Evolutionary conservation across 2,888 invertebrate genomes (phyloP).

Genomic region (Nudaria mundana): DNA sequence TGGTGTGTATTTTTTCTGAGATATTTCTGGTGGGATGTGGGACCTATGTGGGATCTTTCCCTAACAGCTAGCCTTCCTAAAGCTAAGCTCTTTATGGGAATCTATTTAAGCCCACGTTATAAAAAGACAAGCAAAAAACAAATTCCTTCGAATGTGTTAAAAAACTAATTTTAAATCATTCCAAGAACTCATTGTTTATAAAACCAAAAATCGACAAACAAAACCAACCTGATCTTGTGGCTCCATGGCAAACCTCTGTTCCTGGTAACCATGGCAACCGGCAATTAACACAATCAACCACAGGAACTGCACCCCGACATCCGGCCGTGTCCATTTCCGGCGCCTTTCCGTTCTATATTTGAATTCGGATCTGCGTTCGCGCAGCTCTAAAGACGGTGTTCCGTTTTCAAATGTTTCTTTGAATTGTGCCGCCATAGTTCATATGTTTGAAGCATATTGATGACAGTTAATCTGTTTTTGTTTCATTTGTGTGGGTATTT

Average conservation of each 20-base stretch:
- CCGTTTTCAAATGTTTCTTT: conserved; percentile 50
- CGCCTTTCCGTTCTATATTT: conserved; percentile 58
- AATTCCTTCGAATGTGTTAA: too few relatives aligned
- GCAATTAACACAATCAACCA: conserved; percentile 46
- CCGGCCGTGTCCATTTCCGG: conserved; percentile 56
- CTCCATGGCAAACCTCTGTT: conserved; percentile 95
- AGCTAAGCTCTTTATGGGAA: too few relatives aligned
- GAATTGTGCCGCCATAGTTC: conserved; percentile 62
- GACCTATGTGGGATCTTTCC: too few relatives aligned
- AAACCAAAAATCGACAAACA: conserved; percentile 15
- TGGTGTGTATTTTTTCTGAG: too few relatives aligned
- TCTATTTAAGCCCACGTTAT: too few relatives aligned
- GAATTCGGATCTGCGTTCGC: conserved; percentile 53
- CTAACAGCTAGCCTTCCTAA: too few relatives aligned
- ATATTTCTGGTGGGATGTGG: too few relatives aligned
- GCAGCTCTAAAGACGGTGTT: conserved; percentile 52
- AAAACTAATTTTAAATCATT: too few relatives aligned
- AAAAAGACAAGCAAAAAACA: too few relatives aligned
- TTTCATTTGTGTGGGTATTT: conserved; percentile 45
- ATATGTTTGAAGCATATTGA: conserved; percentile 63
- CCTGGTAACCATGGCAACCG: conserved; percentile 68
- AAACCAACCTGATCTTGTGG: conserved; percentile 87
- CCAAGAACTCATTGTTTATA: conserved; percentile 10
- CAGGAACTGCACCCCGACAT: conserved; percentile 58
- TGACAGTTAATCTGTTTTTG: conserved; percentile 35